A percentile compares a stretch with the other conserved stretches of the same genome.
Conservation (phyloP, 1,140 invertebrate species). For the Spodoptera litura region DNA sequence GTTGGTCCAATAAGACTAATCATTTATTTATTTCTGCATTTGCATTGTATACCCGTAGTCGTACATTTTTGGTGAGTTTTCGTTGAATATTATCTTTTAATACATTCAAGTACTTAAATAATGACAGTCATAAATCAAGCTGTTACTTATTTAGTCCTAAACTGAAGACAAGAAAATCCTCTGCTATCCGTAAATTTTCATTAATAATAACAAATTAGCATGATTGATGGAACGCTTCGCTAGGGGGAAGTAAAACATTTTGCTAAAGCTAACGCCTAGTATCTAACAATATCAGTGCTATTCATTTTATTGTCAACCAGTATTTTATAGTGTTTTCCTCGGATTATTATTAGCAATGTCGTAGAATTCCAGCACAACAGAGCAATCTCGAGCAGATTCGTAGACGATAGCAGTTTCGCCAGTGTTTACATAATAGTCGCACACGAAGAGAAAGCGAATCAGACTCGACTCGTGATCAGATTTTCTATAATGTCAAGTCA, state of each 20-base stretch:
- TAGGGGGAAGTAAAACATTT: constrained; percentile 9
- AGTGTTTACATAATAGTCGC: constrained; percentile 51
- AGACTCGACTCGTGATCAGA: constrained; percentile 42
- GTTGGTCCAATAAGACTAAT: constrained; percentile 24
- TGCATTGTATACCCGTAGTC: neutral
- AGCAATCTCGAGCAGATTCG: constrained; percentile 44
- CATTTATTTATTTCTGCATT: constrained; percentile 32
- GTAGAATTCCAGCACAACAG: constrained; percentile 27
- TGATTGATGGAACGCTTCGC: constrained; percentile 17
- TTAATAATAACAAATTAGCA: constrained; percentile 39
- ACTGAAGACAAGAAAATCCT: constrained; percentile 24
- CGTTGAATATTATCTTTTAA: neutral
- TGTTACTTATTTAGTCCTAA: constrained; percentile 11
- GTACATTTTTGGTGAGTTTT: neutral
- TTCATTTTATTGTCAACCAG: constrained; percentile 11
- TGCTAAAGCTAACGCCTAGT: neutral
- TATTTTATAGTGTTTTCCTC: constrained; percentile 15
- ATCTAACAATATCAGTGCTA: neutral
- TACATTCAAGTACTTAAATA: constrained; percentile 18
- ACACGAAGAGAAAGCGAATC: constrained; percentile 50
- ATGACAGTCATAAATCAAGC: constrained; percentile 26
- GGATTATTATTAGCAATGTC: constrained; percentile 17
- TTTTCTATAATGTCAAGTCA: constrained; percentile 42
- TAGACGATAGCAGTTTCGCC: constrained; percentile 45
- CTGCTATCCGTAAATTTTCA: constrained; percentile 31